Evolutionary conservation across 2,888 invertebrate species (phyloP), one percentile per base, ranked within the genome.

Genomic region (Hypsopygia costalis): DNA sequence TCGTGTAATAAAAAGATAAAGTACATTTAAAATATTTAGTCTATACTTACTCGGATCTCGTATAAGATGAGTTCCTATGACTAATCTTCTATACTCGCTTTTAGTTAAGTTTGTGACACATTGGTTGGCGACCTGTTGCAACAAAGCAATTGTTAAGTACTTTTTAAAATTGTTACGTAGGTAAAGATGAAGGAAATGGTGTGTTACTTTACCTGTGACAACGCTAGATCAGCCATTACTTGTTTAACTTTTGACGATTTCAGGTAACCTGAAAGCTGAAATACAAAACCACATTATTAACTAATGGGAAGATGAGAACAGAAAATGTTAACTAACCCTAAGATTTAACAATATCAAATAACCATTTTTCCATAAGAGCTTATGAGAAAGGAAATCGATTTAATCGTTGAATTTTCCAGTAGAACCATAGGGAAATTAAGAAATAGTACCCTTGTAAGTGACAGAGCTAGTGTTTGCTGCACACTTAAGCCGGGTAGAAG

Each of bases 21-120:
- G n/a, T n/a, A n/a, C n/a, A n/a, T n/a, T n/a, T n/a, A n/a, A n/a
- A n/a, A n/a, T n/a, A n/a, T n/a, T n/a, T n/a, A n/a, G n/a, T n/a
- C n/a, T n/a, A 11, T 34, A 56, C 73, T 67, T 81, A 96, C 97
- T 93, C 52, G 98, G 98, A 88, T 99, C 98, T 69, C 97, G 93
- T 30, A 98, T 94, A 0, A 98, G 90, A 68, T 98, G 98, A 0
- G 97, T 92, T 0, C 98, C 98, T 53, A 99, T 95, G 60, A 97
- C 94, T 20, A 99, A 87, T 58, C 98, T 90, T 52, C 98, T 89
- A 57, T 96, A 95, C 81, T 98, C 98, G 59, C 98, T 97, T 49
- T 94, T 94, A 9, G 95, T 95, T 30, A 99, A 87, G 55, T 94
- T 93, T 54, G 95, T 94, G 1, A 97, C 94, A 43, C 94, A 93